Base-by-base conservation (phyloP, 2,113 vertebrate species). In the Muntiacus reevesi region DNA sequence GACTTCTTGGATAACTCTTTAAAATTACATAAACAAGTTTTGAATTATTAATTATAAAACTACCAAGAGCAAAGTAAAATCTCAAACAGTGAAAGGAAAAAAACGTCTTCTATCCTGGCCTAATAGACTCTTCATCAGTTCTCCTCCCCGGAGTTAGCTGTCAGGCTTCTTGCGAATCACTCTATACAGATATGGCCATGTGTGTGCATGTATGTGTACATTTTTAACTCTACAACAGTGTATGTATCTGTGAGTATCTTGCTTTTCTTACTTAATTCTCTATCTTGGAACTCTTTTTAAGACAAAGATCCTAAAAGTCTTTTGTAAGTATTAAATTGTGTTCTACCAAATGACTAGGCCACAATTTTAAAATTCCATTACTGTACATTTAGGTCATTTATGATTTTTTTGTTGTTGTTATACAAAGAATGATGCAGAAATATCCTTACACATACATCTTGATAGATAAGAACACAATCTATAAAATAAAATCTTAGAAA, bases 401-500 rank as follows among this genome's bases (percentile, higher is more conserved):
- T 13, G 9, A 17, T 27, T 89, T 94, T 36, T 54, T 54, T 74
- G 23, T 54, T 91, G 28, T 64, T 95, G 30, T 50, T 47, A 89
- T 36, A 71, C 16, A 76, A 90, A 89, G 11, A 60, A n/a, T 54
- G 30, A 88, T 81, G 33, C 14, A 85, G 13, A 78, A 95, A 30
- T 45, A 89, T 76, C 60, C 78, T 60, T 85, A 93, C 5, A 87
- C 36, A 79, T 54, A 64, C 15, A 91, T 52, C 27, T 92, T 79
- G 17, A 12, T 62, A 78, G 33, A 28, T 1, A 88, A 47, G 19
- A 78, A 54, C 55, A 59, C 1, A 94, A 78, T 74, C 59, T 55
- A 86, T 21, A 91, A 83, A 91, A 93, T 86, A 96, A 97, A 86
- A 45, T 78, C 14, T 78, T 83, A 93, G 36, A 92, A 91, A 86